Evolutionary conservation across 1,140 invertebrate species (phyloP).

Genomic region (Calephelis nemesis): DNA sequence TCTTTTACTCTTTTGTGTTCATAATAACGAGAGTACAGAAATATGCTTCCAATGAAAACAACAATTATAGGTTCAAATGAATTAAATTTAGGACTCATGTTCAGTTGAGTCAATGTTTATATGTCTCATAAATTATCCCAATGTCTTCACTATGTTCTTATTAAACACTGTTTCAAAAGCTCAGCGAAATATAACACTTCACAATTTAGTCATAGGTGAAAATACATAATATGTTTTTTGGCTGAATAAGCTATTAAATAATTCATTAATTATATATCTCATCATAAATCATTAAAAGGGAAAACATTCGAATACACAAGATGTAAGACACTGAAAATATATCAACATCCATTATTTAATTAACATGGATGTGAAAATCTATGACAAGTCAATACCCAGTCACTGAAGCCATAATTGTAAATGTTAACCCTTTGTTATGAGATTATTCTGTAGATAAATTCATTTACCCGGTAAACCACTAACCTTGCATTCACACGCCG

Average conservation of each 20-base stretch:
- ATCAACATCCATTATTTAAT: not conserved
- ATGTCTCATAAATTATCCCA: not conserved
- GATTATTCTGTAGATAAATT: too few relatives aligned
- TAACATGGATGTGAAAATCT: not conserved
- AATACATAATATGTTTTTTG: not conserved
- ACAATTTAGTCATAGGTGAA: not conserved
- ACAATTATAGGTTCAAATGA: slow-evolving; percentile 1
- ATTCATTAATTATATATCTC: too few relatives aligned
- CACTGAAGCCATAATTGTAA: not conserved
- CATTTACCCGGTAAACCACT: too few relatives aligned
- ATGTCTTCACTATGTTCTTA: not conserved
- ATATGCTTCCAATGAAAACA: not conserved
- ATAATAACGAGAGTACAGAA: not conserved
- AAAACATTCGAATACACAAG: not conserved
- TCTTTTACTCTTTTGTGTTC: not conserved
- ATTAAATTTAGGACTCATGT: slow-evolving; percentile 1
- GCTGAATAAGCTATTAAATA: not conserved
- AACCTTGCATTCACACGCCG: too few relatives aligned
- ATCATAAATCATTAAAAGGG: not conserved
- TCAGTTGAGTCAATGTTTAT: not conserved
- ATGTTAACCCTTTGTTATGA: too few relatives aligned
- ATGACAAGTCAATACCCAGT: not conserved
- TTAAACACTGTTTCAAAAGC: not conserved
- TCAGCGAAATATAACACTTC: not conserved
- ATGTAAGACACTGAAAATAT: not conserved